Base-by-base conservation (phyloP, 2,113 vertebrate genomes). In the Ptychochromis oligacanthus region DNA sequence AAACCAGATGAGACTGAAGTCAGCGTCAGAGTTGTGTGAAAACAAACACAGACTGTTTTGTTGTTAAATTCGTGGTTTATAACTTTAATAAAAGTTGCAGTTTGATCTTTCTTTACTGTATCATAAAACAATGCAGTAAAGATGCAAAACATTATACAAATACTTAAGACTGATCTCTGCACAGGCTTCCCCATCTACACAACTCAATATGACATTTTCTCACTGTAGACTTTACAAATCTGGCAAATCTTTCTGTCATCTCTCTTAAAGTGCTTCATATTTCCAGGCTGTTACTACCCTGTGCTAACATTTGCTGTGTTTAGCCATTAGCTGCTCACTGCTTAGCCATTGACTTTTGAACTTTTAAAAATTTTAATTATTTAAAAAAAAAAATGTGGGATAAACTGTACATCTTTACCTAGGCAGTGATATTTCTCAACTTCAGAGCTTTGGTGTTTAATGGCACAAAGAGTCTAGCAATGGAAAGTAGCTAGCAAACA, bases 71-170 rank as follows among this genome's bases (percentile, higher is more conserved):
- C 64, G 28, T 15, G 26, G 24, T 72, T 72, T 31, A n/a, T 72
- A 72, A 72, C 17, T 72, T 72, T 72, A 72, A 72, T 52, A 72
- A 72, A 72, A 72, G 46, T 52, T 72, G 67, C 67, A 14, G 4
- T 54, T 72, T 52, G 67, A 54, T 72, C 18, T 9, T 36, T 36
- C 28, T 36, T 72, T n/a, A n/a, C 46, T 72, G 46, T 8, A 54
- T 72, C 67, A n/a, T n/a, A 14, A 72, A 72, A 72, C 26, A 72
- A 28, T 72, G 17, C 46, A 54, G 46, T 52, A 54, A 54, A 34
- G 26, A 72, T 2, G 0, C 18, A 54, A 43, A 72, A 31, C 43
- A 52, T 46, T 6, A 20, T 72, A 72, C 26, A 72, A 34, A 72
- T 20, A 49, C 17, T 72, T 54, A 72, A 72, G 67, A 54, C 67